A percentile compares a stretch with the other conserved stretches of the same genome.
Conservation (phyloP, 2,113 vertebrate species). For the Psephotus haematonotus region DNA sequence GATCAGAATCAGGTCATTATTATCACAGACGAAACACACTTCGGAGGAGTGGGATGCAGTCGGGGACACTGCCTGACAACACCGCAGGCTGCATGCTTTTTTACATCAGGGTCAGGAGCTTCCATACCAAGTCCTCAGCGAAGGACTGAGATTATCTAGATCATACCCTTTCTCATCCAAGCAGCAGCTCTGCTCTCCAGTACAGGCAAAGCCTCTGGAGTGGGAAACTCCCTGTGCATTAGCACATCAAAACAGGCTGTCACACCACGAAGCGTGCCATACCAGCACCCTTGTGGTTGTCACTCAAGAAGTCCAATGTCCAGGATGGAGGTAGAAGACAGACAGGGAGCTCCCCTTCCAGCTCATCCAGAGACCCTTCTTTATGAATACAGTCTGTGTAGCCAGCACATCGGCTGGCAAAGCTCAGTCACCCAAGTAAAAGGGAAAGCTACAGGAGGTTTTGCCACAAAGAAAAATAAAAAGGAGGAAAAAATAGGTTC, state of each 20-base stretch:
- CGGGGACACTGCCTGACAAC: background rate
- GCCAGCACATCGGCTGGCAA: background rate
- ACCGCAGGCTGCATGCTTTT: background rate
- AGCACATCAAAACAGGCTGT: background rate
- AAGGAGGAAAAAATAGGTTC: background rate
- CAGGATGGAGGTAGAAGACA: background rate
- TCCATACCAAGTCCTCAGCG: background rate
- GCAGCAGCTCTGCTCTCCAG: background rate
- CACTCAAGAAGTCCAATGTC: background rate
- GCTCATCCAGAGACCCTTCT: background rate
- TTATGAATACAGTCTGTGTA: background rate
- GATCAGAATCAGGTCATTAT: background rate
- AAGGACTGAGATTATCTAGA: background rate
- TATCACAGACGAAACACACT: background rate
- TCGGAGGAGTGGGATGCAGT: background rate
- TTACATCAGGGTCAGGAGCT: background rate
- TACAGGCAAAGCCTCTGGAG: background rate
- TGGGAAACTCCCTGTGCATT: background rate
- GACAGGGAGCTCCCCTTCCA: background rate
- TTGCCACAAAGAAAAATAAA: background rate
- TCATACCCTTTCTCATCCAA: background rate
- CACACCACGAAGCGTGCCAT: background rate
- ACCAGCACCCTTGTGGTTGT: background rate
- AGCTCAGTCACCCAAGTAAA: background rate
- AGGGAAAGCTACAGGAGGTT: background rate